A percentile compares a stretch with the other conserved stretches of the same genome.
Evolutionary conservation across 2,888 invertebrate genomes (phyloP).

Genomic region (Aporophyla nigra): DNA sequence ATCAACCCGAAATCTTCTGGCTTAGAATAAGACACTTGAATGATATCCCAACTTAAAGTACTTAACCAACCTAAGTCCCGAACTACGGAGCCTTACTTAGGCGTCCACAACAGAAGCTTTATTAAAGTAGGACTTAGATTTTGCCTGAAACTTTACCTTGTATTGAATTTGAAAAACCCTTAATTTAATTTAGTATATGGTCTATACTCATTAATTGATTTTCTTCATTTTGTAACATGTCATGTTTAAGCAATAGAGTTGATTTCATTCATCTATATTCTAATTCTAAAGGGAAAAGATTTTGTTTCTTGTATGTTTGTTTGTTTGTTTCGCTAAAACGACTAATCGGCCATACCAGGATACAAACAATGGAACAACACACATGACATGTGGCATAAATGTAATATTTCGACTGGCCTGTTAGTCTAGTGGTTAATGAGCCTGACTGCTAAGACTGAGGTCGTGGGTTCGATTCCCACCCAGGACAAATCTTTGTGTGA

Average conservation of each 20-base stretch:
- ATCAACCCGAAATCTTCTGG: conserved; percentile 48
- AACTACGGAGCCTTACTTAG: conserved; percentile 40
- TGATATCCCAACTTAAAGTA: conserved; percentile 50
- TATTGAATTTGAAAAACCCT: background rate
- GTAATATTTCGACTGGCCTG: too few species aligned
- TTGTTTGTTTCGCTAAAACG: too few species aligned
- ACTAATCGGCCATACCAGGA: too few species aligned
- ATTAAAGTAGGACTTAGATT: background rate
- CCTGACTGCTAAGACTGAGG: too few species aligned
- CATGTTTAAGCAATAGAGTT: background rate
- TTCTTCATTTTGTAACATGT: background rate
- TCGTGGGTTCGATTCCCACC: too few species aligned
- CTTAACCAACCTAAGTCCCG: conserved; percentile 38
- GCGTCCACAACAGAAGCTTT: conserved; percentile 4
- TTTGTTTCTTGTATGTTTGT: too few species aligned
- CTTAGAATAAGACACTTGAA: conserved; percentile 49
- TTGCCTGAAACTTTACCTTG: background rate
- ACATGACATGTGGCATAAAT: too few species aligned
- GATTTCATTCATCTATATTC: background rate
- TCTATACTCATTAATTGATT: background rate
- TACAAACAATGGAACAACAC: too few species aligned
- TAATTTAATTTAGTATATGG: background rate
- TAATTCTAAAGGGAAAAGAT: too few species aligned
- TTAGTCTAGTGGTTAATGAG: too few species aligned
- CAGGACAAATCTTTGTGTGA: too few species aligned